These are phyloP conservation scores for Otolemur garnettii DNA, from an alignment of 2,113 vertebrate genomes.

Conservation along the genomic window DNA sequence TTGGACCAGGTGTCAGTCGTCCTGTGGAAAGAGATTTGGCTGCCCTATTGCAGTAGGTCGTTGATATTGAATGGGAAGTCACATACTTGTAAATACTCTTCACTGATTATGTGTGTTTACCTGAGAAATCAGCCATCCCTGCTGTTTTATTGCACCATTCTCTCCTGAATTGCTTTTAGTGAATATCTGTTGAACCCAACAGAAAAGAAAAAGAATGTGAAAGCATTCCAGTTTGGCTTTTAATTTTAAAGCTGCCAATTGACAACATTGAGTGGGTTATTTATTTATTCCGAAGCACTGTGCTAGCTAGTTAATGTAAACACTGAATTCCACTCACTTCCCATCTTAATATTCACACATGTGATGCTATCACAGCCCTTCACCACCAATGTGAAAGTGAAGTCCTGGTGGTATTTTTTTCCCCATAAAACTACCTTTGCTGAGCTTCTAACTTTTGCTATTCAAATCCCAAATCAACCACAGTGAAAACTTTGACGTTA, in stretches of 20 bases:
- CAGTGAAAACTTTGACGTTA: not conserved
- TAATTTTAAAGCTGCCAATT: not conserved
- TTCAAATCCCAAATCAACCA: not conserved
- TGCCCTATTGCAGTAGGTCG: not conserved
- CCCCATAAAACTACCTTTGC: too few relatives aligned
- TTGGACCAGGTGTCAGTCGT: not conserved
- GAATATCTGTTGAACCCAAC: not conserved
- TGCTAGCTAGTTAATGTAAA: not conserved
- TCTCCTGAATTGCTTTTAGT: not conserved
- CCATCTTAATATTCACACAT: not conserved
- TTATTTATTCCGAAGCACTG: not conserved
- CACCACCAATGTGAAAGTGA: not conserved
- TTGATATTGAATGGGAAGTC: not conserved
- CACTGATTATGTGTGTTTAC: not conserved
- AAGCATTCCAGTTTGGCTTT: not conserved
- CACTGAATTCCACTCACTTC: not conserved
- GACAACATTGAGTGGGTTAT: not conserved
- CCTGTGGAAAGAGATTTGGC: not conserved
- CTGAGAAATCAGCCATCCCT: slow-evolving; percentile 54
- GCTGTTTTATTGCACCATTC: slow-evolving; percentile 26
- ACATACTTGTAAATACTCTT: not conserved
- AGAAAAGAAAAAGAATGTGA: slow-evolving; percentile 30
- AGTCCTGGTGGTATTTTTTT: not conserved
- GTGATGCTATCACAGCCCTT: not conserved
- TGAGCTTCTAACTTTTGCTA: not conserved